These are phyloP conservation scores for Drosophila murphyi DNA, from an alignment of 1,140 invertebrate genomes.

Conservation along the genomic window DNA sequence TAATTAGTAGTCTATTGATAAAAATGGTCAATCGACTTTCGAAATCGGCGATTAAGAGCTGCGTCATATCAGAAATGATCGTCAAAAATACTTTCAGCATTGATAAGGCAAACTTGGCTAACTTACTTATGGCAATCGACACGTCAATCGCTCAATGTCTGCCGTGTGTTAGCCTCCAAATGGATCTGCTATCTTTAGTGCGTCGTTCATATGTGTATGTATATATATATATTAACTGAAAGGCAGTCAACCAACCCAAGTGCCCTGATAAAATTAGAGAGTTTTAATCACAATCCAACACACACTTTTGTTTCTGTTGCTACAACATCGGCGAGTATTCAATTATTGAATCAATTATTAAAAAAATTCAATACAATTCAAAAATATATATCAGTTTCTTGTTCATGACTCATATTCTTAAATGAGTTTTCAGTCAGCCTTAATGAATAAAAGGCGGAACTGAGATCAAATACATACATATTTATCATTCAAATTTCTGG, in stretches of 20 bases:
- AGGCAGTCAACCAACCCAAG: slow-evolving; percentile 3
- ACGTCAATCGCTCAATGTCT: slow-evolving; percentile 29
- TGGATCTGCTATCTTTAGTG: slow-evolving; percentile 20
- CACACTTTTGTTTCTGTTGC: neutral
- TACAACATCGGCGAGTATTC: neutral
- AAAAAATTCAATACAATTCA: slow-evolving; percentile 10
- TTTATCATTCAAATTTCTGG: slow-evolving; percentile 7
- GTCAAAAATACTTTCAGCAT: slow-evolving; percentile 12
- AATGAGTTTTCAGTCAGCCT: neutral
- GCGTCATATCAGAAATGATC: slow-evolving; percentile 13
- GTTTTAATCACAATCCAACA: neutral
- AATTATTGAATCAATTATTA: slow-evolving; percentile 14
- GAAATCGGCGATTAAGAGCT: slow-evolving; percentile 2
- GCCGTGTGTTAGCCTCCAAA: slow-evolving; percentile 13
- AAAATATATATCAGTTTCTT: neutral
- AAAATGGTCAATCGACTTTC: neutral
- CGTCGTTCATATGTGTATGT: neutral
- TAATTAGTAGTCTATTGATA: neutral
- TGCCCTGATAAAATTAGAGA: slow-evolving; percentile 8
- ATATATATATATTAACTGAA: slow-evolving; percentile 10
- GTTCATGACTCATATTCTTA: slow-evolving; percentile 10
- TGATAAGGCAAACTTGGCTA: slow-evolving; percentile 23
- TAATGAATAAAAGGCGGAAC: slow-evolving; percentile 55
- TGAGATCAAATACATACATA: slow-evolving; percentile 26
- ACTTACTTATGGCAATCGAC: too few relatives aligned